phyloP scores from a whole-genome alignment of 2,113 vertebrate species.

The Sorex fumeus region DNA sequence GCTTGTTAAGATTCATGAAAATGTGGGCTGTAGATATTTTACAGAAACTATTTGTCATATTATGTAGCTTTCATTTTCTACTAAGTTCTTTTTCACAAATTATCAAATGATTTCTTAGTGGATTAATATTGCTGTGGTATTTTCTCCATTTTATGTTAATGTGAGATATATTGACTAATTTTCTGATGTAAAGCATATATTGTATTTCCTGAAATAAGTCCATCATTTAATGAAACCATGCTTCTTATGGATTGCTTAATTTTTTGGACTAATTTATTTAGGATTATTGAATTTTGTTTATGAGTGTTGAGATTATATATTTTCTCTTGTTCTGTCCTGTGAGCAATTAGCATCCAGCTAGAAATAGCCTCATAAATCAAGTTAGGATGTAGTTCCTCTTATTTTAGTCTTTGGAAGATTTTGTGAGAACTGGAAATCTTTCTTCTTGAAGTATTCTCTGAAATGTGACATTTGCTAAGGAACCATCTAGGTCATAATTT shows the following conservation, averaged over 20 bases:
- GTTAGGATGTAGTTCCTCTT: neutral
- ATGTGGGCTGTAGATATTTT: neutral
- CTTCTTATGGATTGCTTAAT: neutral
- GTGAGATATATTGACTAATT: neutral
- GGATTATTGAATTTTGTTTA: neutral
- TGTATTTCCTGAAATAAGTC: neutral
- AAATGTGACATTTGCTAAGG: no score
- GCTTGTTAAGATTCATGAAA: neutral
- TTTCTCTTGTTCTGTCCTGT: neutral
- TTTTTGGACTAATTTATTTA: conserved; percentile 9
- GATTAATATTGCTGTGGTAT: neutral
- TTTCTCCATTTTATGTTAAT: conserved; percentile 21
- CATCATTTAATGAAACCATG: neutral
- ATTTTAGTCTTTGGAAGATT: neutral
- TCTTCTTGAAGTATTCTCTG: no score
- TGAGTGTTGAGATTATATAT: neutral
- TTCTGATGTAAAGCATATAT: conserved; percentile 7
- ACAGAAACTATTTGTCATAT: neutral
- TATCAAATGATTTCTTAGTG: neutral
- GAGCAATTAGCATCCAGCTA: neutral
- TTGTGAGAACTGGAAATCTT: no score
- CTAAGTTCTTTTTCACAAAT: neutral
- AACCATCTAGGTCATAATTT: no score
- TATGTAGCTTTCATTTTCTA: neutral
- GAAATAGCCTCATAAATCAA: neutral